A percentile compares a stretch with the other conserved stretches of the same genome.
Conservation (phyloP, 2,888 invertebrate genomes). For the Brenthis ino region DNA sequence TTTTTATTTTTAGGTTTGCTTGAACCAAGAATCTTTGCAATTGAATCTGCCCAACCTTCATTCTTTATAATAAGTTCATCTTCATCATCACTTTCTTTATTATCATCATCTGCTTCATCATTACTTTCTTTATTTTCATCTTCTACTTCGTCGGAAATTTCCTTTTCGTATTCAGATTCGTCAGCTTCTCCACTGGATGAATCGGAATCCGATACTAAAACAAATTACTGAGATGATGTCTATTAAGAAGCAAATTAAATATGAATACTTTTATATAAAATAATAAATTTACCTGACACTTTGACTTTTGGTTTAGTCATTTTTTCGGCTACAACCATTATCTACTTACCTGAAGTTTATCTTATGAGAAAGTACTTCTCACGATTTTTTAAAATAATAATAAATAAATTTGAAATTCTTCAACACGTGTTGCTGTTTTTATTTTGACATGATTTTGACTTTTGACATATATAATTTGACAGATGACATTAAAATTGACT, state of each 20-base stretch:
- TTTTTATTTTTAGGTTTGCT: constrained; percentile 89
- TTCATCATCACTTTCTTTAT: constrained; percentile 40
- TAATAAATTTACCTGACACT: constrained; percentile 39
- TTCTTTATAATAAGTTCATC: constrained; percentile 72
- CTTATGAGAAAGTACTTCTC: not conserved
- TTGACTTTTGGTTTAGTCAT: constrained; percentile 64
- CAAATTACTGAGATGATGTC: not conserved
- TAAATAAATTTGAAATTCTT: too few relatives aligned
- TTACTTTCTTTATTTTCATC: constrained; percentile 39
- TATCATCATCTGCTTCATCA: constrained; percentile 44
- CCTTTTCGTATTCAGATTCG: constrained; percentile 55
- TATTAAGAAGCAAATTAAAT: too few relatives aligned
- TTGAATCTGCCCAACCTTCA: constrained; percentile 91
- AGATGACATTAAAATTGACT: too few relatives aligned
- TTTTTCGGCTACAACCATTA: constrained; percentile 58
- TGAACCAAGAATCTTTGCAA: constrained; percentile 89
- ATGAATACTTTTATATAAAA: too few relatives aligned
- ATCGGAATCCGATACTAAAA: constrained; percentile 59
- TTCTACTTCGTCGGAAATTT: constrained; percentile 44
- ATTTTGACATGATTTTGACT: too few relatives aligned
- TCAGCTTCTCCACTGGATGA: constrained; percentile 59
- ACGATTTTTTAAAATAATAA: too few relatives aligned
- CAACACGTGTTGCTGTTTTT: too few relatives aligned
- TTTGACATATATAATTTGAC: too few relatives aligned
- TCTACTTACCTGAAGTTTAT: constrained; percentile 19